These are phyloP conservation scores for Crenuchus spilurus DNA, from an alignment of 2,797 vertebrate genomes.

Conservation along the genomic window DNA sequence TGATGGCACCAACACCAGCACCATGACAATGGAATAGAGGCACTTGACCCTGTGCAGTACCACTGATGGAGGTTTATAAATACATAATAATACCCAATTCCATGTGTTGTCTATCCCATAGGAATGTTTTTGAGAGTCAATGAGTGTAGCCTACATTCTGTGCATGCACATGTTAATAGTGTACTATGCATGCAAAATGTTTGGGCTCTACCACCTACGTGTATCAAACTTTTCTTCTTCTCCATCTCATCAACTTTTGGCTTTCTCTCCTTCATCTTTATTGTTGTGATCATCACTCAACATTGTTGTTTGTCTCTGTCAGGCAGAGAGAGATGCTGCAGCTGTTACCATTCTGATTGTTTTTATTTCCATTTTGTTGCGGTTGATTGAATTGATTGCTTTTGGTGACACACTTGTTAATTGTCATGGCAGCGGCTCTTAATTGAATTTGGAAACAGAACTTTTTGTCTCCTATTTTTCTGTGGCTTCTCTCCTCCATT, in stretches of 20 bases:
- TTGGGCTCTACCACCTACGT: neutral
- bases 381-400: slow-evolving; percentile 51
- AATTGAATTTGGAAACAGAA: slow-evolving; percentile 37
- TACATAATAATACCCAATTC: neutral
- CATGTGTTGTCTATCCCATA: neutral
- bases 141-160: slow-evolving; percentile 6
- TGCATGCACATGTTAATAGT: neutral
- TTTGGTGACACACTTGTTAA: slow-evolving; percentile 51
- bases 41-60: neutral
- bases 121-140: neutral
- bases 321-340: slow-evolving; percentile 13
- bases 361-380: slow-evolving; percentile 45
- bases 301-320: neutral
- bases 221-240: neutral
- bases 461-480: neutral
- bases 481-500: neutral
- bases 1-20: no score
- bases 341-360: slow-evolving; percentile 40
- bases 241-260: neutral
- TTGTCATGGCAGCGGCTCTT: slow-evolving; percentile 36
- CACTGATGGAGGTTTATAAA: neutral
- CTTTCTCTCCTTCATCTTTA: neutral
- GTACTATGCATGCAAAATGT: neutral
- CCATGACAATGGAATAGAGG: no score
- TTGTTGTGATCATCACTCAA: neutral